These are phyloP conservation scores for Amphibalanus amphitrite DNA, from an alignment of 1,140 invertebrate species.

Conservation along the genomic window DNA sequence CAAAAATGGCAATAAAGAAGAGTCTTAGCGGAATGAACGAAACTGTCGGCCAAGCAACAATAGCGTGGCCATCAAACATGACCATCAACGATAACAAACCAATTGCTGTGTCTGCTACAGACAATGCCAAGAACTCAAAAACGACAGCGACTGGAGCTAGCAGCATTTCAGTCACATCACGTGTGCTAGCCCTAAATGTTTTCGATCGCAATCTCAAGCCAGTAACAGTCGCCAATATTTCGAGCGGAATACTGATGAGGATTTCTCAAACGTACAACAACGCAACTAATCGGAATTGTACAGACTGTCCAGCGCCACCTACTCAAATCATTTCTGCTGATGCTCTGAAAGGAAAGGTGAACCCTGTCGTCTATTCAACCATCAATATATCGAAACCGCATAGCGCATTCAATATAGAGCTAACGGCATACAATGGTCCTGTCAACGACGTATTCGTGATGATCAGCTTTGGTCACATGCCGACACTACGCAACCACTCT, in stretches of 20 bases:
- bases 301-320: not conserved
- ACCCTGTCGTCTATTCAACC: not conserved
- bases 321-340: not conserved
- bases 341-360: not conserved
- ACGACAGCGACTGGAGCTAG: not conserved
- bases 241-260: no score
- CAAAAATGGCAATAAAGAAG: no score
- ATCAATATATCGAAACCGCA: not conserved
- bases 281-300: no score
- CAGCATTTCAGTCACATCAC: no score
- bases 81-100: not conserved
- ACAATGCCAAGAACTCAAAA: not conserved
- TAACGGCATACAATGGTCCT: not conserved
- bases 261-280: no score
- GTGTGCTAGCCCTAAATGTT: no score
- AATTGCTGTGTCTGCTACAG: not conserved
- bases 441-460: not conserved
- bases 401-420: not conserved
- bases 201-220: no score
- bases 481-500: not conserved
- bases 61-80: not conserved
- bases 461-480: not conserved
- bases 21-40: no score
- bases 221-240: no score
- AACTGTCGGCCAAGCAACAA: no score